Percentiles rank a stretch among this genome's conserved stretches.
These are phyloP conservation scores for Lamellibrachia columna DNA, from an alignment of 2,888 invertebrate genomes.

Conservation along the genomic window DNA sequence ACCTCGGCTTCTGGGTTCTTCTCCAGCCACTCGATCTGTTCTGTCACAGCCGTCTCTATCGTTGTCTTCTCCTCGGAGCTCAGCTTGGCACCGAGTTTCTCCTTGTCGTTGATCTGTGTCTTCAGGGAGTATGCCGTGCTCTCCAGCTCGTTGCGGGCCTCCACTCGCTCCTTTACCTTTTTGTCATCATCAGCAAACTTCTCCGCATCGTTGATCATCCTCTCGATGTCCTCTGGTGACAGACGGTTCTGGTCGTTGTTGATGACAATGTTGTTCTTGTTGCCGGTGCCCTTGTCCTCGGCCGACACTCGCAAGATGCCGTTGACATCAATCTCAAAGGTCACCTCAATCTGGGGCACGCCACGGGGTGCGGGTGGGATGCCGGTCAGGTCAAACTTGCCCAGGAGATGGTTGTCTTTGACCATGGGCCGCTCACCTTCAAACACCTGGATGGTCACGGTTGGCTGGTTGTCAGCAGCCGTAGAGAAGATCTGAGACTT, in stretches of 20 bases:
- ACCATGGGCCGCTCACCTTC: constrained; percentile 99
- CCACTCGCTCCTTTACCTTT: constrained; percentile 83
- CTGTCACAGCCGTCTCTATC: constrained; percentile 94
- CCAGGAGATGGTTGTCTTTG: constrained; percentile 97
- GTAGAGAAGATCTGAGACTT: constrained; percentile 99
- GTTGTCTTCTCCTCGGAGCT: constrained; percentile 90
- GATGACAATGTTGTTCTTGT: constrained; percentile 97
- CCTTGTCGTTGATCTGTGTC: constrained; percentile 95
- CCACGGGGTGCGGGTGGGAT: constrained; percentile 81
- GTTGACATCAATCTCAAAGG: constrained; percentile 70
- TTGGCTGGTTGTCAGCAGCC: constrained; percentile 98
- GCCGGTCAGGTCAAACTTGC: constrained; percentile 97
- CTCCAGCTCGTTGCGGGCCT: constrained; percentile 95
- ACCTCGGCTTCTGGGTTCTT: constrained; percentile 91
- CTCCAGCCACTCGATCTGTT: constrained; percentile 97
- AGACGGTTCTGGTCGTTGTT: constrained; percentile 97
- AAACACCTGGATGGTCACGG: constrained; percentile 94
- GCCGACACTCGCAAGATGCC: constrained; percentile 77
- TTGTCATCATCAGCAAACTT: constrained; percentile 99
- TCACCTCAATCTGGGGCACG: constrained; percentile 67
- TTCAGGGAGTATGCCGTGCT: constrained; percentile 94
- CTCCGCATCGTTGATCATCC: constrained; percentile 99
- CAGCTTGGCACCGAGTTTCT: constrained; percentile 91
- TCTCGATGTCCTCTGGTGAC: constrained; percentile 97
- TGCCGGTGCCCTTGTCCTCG: constrained; percentile 99